Evolutionary conservation across 2,113 vertebrate genomes (phyloP).

Genomic region (Silurus glanis): DNA sequence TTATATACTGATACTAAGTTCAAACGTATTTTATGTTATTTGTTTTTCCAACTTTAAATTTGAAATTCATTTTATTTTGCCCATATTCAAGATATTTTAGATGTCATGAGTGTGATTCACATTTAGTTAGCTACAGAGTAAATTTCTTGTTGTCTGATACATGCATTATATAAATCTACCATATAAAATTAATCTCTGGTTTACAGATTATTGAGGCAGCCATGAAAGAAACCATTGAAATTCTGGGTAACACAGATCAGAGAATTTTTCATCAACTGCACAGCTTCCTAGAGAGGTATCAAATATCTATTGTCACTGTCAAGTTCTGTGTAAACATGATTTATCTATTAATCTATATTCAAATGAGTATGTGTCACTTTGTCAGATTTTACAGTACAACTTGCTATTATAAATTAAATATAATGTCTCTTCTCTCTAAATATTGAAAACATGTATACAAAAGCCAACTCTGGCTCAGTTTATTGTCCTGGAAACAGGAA

Average conservation of each 20-base stretch:
- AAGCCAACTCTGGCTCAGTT: not conserved
- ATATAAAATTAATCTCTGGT: not conserved
- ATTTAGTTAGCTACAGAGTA: not conserved
- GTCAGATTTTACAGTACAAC: not conserved
- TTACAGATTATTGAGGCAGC: constrained; percentile 70
- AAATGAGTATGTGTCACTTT: not conserved
- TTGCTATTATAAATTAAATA: too few relatives aligned
- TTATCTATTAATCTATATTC: not conserved
- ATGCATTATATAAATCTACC: not conserved
- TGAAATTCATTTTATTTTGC: not conserved
- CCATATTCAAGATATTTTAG: not conserved
- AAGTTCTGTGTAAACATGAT: not conserved
- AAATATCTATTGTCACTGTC: too few relatives aligned
- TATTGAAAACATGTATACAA: not conserved
- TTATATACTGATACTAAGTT: not conserved
- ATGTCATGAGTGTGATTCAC: not conserved
- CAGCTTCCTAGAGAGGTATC: constrained; percentile 76
- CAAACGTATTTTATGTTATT: not conserved
- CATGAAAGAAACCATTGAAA: constrained; percentile 62
- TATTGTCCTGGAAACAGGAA: not conserved
- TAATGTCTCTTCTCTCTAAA: not conserved
- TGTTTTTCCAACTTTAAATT: too few relatives aligned
- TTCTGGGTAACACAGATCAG: constrained; percentile 60
- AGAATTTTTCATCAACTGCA: constrained; percentile 71
- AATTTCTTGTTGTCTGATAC: not conserved